phyloP scores from a whole-genome alignment of 2,797 vertebrate genomes.

The Lophius americanus region DNA sequence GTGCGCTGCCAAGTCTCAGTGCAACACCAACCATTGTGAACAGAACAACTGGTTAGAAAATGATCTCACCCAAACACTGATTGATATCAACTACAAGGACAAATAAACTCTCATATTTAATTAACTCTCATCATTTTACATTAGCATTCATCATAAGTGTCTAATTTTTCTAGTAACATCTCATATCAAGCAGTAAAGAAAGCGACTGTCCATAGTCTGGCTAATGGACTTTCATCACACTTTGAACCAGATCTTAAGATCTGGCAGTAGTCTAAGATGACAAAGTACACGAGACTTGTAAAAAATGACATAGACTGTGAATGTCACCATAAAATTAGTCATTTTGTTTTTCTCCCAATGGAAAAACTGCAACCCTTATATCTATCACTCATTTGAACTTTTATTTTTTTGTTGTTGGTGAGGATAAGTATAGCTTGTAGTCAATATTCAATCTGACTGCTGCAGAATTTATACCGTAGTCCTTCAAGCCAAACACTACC shows the following conservation, averaged over 20 bases:
- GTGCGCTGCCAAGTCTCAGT: constrained; percentile 18
- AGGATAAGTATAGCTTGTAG: neutral
- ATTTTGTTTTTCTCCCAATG: neutral
- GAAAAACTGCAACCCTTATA: neutral
- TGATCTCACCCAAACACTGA: constrained; percentile 12
- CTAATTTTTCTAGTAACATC: neutral
- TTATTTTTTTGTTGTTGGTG: neutral
- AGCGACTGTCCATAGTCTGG: constrained; percentile 15
- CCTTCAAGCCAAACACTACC: constrained; percentile 1
- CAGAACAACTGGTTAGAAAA: constrained; percentile 14
- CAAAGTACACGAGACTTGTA: constrained; percentile 11
- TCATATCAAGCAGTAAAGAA: neutral
- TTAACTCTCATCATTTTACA: constrained; percentile 6
- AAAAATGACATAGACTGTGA: constrained; percentile 3
- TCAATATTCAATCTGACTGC: constrained; percentile 5
- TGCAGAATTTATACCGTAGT: neutral
- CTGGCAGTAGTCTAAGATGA: constrained; percentile 7
- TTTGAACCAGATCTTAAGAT: constrained; percentile 16
- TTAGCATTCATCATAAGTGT: neutral
- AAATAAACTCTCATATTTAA: neutral
- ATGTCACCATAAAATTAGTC: neutral
- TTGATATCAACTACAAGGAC: constrained; percentile 5
- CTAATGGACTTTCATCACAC: constrained; percentile 19
- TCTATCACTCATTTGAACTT: neutral
- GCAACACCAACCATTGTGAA: constrained; percentile 52